phyloP scores from a whole-genome alignment of 2,113 vertebrate species.

The Delphinapterus leucas region DNA sequence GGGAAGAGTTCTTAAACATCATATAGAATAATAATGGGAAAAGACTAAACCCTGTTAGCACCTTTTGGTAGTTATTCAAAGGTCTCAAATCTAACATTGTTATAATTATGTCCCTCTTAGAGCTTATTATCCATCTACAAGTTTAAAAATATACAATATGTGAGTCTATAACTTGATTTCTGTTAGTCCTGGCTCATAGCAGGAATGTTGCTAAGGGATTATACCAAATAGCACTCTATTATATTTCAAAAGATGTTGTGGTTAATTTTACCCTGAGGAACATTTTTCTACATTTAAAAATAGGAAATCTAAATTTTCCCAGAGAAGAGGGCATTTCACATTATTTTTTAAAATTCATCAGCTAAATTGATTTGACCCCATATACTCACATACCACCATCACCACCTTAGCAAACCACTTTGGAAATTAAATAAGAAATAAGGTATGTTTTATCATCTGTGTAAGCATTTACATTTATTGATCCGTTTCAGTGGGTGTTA shows the following conservation, averaged over 20 bases:
- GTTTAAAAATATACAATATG: conserved; percentile 44
- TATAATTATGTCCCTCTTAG: conserved; percentile 15
- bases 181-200: not conserved
- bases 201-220: conserved; percentile 69
- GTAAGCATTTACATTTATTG: not conserved
- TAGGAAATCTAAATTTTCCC: conserved; percentile 44
- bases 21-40: not conserved
- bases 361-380: not conserved
- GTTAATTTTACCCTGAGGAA: conserved; percentile 64
- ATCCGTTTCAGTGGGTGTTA: not conserved
- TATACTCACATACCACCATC: not conserved
- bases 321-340: conserved; percentile 10
- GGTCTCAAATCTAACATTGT: not conserved
- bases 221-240: conserved; percentile 63
- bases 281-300: conserved; percentile 69
- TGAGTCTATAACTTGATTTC: conserved; percentile 25
- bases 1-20: not conserved
- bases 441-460: not conserved
- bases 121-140: not conserved
- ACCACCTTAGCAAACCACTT: not conserved
- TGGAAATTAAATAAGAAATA: not conserved
- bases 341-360: not conserved
- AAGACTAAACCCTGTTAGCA: not conserved
- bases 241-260: conserved; percentile 67
- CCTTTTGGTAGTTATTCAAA: conserved; percentile 15